Evolutionary conservation across 2,888 invertebrate genomes (phyloP).

Genomic region (Pogonocherus hispidulus): DNA sequence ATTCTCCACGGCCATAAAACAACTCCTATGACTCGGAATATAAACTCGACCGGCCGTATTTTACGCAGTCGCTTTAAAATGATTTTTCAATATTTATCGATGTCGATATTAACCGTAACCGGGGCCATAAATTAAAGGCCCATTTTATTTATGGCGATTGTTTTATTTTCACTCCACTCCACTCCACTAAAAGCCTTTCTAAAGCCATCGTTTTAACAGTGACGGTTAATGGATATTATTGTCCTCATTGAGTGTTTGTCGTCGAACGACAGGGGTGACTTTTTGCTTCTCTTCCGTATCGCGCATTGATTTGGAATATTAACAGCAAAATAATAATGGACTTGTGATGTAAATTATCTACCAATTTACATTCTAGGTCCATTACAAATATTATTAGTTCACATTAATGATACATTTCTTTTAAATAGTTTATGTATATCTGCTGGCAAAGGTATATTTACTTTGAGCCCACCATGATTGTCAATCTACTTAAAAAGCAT

Average conservation of each 20-base stretch:
- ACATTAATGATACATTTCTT: too few species aligned
- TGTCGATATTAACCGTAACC: constrained; percentile 31
- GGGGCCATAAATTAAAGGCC: constrained; percentile 37
- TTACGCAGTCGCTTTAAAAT: constrained; percentile 23
- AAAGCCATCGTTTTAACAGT: constrained; percentile 41
- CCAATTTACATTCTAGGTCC: too few species aligned
- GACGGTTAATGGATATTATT: constrained; percentile 42
- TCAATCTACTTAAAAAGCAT: too few species aligned
- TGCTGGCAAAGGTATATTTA: too few species aligned
- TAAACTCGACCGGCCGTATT: constrained; percentile 13
- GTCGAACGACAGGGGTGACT: constrained; percentile 31
- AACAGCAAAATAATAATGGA: too few species aligned
- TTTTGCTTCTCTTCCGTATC: constrained; percentile 25
- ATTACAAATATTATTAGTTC: too few species aligned
- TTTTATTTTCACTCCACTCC: constrained; percentile 43
- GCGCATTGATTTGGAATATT: background rate
- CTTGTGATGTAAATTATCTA: too few species aligned
- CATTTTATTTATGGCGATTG: constrained; percentile 42
- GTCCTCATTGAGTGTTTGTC: constrained; percentile 39
- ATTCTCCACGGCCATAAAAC: constrained; percentile 9
- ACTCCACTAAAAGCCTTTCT: constrained; percentile 41
- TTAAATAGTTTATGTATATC: too few species aligned
- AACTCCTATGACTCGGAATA: background rate
- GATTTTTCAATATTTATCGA: constrained; percentile 34
- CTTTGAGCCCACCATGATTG: too few species aligned